Base-by-base conservation (phyloP, 2,113 vertebrate genomes). In the Pelecanus crispus region DNA sequence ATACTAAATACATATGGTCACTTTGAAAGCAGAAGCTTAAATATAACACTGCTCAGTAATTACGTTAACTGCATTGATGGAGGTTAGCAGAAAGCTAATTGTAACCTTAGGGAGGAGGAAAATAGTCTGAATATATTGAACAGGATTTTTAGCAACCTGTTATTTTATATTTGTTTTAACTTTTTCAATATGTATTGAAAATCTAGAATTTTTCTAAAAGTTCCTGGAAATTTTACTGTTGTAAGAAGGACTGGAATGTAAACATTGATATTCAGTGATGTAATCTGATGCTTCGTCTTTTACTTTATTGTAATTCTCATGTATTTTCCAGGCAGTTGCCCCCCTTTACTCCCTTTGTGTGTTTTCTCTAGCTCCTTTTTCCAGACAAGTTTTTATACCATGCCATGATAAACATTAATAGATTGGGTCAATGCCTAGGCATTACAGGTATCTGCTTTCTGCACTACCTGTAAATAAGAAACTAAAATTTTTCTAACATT, bases 11-110 rank as follows among this genome's bases (percentile, higher is more conserved):
- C 71, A 82, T 34, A 78, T 83, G 78, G 84, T 94, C 94, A 97
- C 59, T 96, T 94, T 59, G 68, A 93, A 96, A 94, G 73, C 83
- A 91, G 55, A 86, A 70, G 38, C 92, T 96, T 93, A 85, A 86
- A 58, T 94, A 25, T 58, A 86, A 45, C 4, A 7, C 79, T 82
- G 84, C 72, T 94, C 86, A 86, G 81, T 94, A 81, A 94, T 94
- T 96, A 90, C 84, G 78, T 81, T 91, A 72, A 72, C 94, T 90
- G 68, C 74, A 94, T 34, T 89, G 82, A 62, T 92, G 67, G 86
- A 81, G 66, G 28, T 84, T 92, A 95, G 88, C 95, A 93, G 78
- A 59, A 72, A 87, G 85, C 81, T 95, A 91, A 95, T 92, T 80
- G 84, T 86, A 96, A 96, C 81, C 81, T 72, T 93, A 70, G 62